Percentiles rank a stretch among this genome's conserved stretches.
Evolutionary conservation across 2,797 vertebrate species (phyloP).

Genomic region (Bucorvus abyssinicus): DNA sequence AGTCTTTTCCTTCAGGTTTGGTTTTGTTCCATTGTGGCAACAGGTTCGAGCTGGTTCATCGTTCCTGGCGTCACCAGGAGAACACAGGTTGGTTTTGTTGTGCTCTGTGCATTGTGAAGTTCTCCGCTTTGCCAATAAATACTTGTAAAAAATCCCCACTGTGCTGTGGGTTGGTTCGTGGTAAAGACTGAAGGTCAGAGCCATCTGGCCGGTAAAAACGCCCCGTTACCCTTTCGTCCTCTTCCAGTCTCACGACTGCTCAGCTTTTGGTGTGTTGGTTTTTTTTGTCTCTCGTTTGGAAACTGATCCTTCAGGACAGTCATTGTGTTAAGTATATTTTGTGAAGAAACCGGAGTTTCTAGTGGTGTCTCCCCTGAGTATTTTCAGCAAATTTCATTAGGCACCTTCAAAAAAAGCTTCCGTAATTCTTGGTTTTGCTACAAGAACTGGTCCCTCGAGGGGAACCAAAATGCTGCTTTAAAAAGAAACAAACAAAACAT

Average conservation of each 20-base stretch:
- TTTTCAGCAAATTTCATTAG: conserved; percentile 73
- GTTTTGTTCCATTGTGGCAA: background rate
- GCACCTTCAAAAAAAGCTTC: conserved; percentile 73
- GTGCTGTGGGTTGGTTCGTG: background rate
- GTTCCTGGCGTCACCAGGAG: background rate
- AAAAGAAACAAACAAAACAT: conserved; percentile 19
- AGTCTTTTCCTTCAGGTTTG: background rate
- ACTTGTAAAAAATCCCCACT: background rate
- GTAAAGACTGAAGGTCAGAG: conserved; percentile 32
- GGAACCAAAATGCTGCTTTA: conserved; percentile 65
- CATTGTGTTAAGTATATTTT: background rate
- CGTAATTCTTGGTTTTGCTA: conserved; percentile 66
- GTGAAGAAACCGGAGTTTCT: conserved; percentile 62
- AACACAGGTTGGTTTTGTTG: background rate
- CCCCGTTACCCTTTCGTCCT: background rate
- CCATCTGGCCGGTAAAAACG: background rate
- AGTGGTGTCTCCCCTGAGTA: conserved; percentile 77
- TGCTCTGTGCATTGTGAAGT: conserved; percentile 32
- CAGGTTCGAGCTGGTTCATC: background rate
- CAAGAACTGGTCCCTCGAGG: conserved; percentile 58
- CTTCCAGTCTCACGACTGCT: background rate
- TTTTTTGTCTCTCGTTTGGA: background rate
- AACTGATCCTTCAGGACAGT: conserved; percentile 58
- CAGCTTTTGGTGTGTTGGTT: background rate
- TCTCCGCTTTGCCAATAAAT: background rate